A percentile compares a stretch with the other conserved stretches of the same genome.
Evolutionary conservation across 2,113 vertebrate genomes (phyloP).

Genomic region (Micromys minutus): DNA sequence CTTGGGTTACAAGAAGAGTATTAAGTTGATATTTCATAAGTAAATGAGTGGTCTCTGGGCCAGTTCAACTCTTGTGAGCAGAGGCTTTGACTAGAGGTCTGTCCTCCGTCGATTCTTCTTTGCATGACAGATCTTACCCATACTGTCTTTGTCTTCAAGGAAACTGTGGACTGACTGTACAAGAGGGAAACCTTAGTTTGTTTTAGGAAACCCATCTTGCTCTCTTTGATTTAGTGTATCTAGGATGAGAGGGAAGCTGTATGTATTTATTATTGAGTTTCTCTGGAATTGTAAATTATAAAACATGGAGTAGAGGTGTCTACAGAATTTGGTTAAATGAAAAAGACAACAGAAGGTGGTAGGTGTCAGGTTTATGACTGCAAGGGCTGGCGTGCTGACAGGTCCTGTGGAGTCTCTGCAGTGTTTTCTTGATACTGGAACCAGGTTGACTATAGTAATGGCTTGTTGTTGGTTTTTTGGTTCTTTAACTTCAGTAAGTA

Average conservation of each 20-base stretch:
- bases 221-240: neutral
- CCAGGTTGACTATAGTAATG: neutral
- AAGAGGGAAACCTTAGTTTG: neutral
- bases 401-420: neutral
- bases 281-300: neutral
- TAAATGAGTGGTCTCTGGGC: neutral
- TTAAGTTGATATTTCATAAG: neutral
- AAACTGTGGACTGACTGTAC: neutral
- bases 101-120: neutral
- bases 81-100: neutral
- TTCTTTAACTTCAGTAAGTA: neutral
- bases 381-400: neutral
- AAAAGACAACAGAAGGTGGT: neutral
- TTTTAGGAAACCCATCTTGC: neutral
- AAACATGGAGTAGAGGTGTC: neutral
- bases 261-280: neutral
- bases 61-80: neutral
- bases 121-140: neutral
- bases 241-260: neutral
- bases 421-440: conserved; percentile 9
- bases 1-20: neutral
- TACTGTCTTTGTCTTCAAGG: neutral
- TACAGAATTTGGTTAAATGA: conserved; percentile 24
- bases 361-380: neutral
- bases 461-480: neutral